Evolutionary conservation across 2,888 invertebrate genomes (phyloP), one percentile per base, ranked within the genome.

Genomic region (Nymphalis urticae): DNA sequence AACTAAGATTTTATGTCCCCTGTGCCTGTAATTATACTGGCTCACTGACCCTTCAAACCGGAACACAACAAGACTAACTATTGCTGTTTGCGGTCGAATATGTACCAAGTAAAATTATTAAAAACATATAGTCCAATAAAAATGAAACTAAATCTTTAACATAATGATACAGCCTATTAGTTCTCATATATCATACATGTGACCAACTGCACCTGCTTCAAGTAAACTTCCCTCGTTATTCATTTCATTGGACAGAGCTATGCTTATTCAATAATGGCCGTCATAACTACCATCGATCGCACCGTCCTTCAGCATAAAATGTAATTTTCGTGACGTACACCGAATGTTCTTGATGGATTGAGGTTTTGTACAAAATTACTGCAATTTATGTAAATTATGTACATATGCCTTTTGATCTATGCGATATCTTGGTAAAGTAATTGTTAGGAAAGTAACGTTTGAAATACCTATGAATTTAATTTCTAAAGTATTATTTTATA

Each of bases 281-380:
- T 10, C 48, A 54, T 66, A 32, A 70, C 27, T 56, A 63, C 63
- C 66, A 78, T 78, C 77, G 78, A 78, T 78, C 72, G 68, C 19
- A 13, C 24, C 73, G 78, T 75, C 78, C 77, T 78, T 77, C 72
- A 17, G 69, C 27, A 48, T 48, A 60, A 64, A 56, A 65, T 47
- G 59, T 59, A 51, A 27, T 66, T 54, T 61, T 64, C 47, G 56
- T 64, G 69, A 68, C 68, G 67, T 42, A 51, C 66, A 60, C 60
- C 48, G 60, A 71, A 60, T 71, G 70, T 69, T 62, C 50, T 68
- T 62, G 48, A 66, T 66, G 48, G 62, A 48, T 42, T 62, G 48
- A 48, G 50, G 61, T 56, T 48, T 48, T 5, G 36, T 48, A 53
- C 13, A n/a, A 2, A 27, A 42, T 59, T 42, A 19, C 42, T 27